These are phyloP conservation scores for Potamarius usumacintae DNA, from an alignment of 2,113 vertebrate genomes.

Conservation along the genomic window DNA sequence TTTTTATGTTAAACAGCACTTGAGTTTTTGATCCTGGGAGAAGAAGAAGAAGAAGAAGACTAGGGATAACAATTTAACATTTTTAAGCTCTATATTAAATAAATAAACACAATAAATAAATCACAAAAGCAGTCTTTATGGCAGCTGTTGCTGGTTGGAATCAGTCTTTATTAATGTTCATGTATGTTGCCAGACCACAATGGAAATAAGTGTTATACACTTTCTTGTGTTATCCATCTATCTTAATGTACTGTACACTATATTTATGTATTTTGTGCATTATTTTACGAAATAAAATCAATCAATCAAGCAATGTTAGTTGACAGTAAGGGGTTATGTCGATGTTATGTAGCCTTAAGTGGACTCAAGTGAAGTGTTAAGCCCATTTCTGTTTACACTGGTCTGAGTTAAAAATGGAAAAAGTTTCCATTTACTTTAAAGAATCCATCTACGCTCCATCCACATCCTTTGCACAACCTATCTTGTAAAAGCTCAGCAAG, in stretches of 20 bases:
- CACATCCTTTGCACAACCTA: not conserved
- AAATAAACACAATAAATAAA: not conserved
- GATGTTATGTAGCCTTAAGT: not conserved
- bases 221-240: no score
- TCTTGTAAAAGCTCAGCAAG: slow-evolving; percentile 12
- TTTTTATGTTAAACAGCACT: no score
- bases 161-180: not conserved
- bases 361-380: not conserved
- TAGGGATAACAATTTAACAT: no score
- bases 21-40: no score
- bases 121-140: not conserved
- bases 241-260: no score
- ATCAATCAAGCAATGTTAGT: not conserved
- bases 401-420: not conserved
- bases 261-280: no score
- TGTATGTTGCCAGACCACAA: no score
- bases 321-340: not conserved
- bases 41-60: no score
- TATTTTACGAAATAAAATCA: no score
- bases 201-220: no score
- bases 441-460: not conserved
- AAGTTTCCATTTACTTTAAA: not conserved
- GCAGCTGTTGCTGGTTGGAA: no score
- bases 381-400: not conserved
- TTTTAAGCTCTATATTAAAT: not conserved